Evolutionary conservation across 2,113 vertebrate species (phyloP).

Genomic region (Hydrolagus affinis): DNA sequence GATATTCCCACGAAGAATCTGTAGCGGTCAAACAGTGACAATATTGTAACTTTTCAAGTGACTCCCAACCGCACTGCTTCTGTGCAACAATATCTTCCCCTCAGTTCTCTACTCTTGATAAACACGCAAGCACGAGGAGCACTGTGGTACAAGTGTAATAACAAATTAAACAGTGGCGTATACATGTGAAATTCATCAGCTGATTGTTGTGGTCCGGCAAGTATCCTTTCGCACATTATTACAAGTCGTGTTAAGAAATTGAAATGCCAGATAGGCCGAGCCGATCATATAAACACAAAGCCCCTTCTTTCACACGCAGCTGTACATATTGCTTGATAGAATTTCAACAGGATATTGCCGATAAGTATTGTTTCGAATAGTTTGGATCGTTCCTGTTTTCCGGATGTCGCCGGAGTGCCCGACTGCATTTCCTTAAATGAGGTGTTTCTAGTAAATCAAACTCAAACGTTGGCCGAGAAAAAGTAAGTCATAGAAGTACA

Average conservation of each 20-base stretch:
- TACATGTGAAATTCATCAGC: neutral
- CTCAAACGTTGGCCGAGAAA: neutral
- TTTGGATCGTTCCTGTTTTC: neutral
- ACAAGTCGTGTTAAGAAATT: neutral
- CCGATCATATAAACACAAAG: conserved; percentile 7
- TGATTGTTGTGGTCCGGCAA: neutral
- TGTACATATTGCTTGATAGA: conserved; percentile 18
- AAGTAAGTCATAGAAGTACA: no score
- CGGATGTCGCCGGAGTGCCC: no score
- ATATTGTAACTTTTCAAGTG: neutral
- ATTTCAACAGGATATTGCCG: conserved; percentile 16
- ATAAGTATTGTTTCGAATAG: neutral
- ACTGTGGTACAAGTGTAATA: neutral
- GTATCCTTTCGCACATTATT: neutral
- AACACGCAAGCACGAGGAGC: neutral
- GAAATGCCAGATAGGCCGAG: neutral
- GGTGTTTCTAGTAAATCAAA: neutral
- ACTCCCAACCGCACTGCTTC: neutral
- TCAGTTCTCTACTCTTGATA: neutral
- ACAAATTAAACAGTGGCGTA: neutral
- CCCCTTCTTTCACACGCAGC: conserved; percentile 21
- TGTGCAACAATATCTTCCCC: neutral
- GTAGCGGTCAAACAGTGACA: neutral
- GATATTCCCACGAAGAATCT: neutral
- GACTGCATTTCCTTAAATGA: neutral